Evolutionary conservation across 2,113 vertebrate species (phyloP).

Genomic region (Elgaria multicarinata): DNA sequence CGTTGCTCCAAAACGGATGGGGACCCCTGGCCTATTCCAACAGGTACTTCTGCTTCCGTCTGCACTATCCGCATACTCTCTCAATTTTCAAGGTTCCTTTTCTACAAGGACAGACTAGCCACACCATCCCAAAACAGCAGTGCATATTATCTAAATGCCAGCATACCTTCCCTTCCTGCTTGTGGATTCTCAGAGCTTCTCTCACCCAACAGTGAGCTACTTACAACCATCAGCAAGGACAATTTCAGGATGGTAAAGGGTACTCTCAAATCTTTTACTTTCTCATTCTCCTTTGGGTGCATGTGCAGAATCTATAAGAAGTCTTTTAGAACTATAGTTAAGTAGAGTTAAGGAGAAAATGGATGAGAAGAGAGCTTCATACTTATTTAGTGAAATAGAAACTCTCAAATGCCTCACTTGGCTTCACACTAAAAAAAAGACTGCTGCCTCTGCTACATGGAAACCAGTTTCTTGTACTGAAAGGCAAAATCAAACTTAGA

Average conservation of each 20-base stretch:
- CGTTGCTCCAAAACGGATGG: too few species aligned
- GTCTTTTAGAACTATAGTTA: slow-evolving; percentile 18
- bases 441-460: neutral
- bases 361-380: neutral
- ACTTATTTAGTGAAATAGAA: neutral
- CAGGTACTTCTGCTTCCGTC: neutral
- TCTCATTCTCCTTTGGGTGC: neutral
- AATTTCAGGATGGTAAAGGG: slow-evolving; percentile 1
- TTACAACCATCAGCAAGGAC: neutral
- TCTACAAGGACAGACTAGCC: neutral
- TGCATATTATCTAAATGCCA: neutral
- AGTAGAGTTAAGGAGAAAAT: slow-evolving; percentile 9
- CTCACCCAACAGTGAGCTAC: neutral
- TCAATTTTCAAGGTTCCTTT: neutral
- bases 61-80: neutral
- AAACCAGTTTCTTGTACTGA: neutral
- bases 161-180: neutral
- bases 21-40: neutral
- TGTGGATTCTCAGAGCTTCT: neutral
- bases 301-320: neutral
- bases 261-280: neutral
- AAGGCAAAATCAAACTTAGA: neutral
- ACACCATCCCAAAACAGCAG: neutral
- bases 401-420: neutral
- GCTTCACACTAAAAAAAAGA: neutral